Evolutionary conservation across 1,140 invertebrate genomes (phyloP).

Genomic region (Calycopis cecrops): DNA sequence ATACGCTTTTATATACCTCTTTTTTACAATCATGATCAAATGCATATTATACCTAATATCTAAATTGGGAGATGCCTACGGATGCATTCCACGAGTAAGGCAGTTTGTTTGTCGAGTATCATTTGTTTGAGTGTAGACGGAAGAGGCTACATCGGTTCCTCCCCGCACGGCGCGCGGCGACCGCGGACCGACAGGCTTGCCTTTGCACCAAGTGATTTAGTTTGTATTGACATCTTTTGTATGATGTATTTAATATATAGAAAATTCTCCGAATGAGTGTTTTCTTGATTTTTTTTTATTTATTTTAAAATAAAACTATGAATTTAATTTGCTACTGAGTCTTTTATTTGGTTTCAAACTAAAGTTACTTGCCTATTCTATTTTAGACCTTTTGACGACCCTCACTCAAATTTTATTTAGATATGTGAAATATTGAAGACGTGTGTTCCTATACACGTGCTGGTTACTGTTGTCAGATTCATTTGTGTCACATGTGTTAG

Average conservation of each 20-base stretch:
- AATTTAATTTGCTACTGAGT: conserved; percentile 70
- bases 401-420: no score
- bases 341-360: conserved; percentile 42
- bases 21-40: conserved; percentile 70
- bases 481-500: no score
- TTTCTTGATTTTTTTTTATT: conserved; percentile 73
- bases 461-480: no score
- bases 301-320: conserved; percentile 74
- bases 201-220: conserved; percentile 75
- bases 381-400: no score
- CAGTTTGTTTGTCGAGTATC: conserved; percentile 55
- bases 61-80: conserved; percentile 52
- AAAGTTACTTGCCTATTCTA: not conserved
- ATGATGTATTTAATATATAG: conserved; percentile 73
- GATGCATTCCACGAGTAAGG: conserved; percentile 58
- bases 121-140: conserved; percentile 55
- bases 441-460: no score
- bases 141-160: conserved; percentile 67
- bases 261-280: conserved; percentile 68
- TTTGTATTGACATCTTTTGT: conserved; percentile 74
- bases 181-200: conserved; percentile 68
- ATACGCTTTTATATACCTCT: conserved; percentile 70
- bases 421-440: no score
- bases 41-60: conserved; percentile 48
- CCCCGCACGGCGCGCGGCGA: conserved; percentile 36